Evolutionary conservation across 2,113 vertebrate genomes (phyloP), one percentile per base, ranked within the genome.

Genomic region (Pteronura brasiliensis): DNA sequence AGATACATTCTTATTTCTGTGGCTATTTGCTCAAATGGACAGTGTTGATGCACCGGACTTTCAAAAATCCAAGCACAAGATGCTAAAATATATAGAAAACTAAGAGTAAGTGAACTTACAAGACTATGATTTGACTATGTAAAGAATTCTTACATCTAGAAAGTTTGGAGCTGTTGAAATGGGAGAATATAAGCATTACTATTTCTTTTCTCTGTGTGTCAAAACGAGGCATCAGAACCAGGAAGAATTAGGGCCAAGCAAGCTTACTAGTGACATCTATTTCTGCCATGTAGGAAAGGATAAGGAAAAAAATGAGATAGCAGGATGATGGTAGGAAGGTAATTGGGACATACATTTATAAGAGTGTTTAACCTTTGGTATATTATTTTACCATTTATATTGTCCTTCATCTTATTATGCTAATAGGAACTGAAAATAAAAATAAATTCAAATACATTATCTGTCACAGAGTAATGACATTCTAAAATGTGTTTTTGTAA

Each of bases 341-440:
- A 49, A 80, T 59, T 12, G 52, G 20, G 47, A 34, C 52, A 85
- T 55, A 59, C 3, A 25, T 81, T 74, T 80, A 79, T 7, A 90
- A 36, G 14, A 25, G 17, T 69, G 15, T 77, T 63, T 87, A 47
- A 77, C 15, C 44, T 90, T 77, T 7, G 5, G 6, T 39, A 31
- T 90, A 69, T 93, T 77, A 36, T 61, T 96, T 67, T 93, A 63
- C 39, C n/a, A 49, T 31, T 39, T n/a, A 71, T 52, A n/a, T 18
- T 74, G 20, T 27, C 44, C 65, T 95, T 88, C 10, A 42, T 71
- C 65, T 84, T 90, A 95, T 14, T 90, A 36, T n/a, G 39, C 71
- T 49, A 83, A 94, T 6, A 79, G 47, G 39, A 95, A 96, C 6
- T n/a, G 13, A 88, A 89, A 97, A 93, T 83, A 80, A 83, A 93